A percentile compares a stretch with the other conserved stretches of the same genome.
These are phyloP conservation scores for Acanthosoma haemorrhoidale DNA, from an alignment of 2,888 invertebrate species.

Conservation along the genomic window DNA sequence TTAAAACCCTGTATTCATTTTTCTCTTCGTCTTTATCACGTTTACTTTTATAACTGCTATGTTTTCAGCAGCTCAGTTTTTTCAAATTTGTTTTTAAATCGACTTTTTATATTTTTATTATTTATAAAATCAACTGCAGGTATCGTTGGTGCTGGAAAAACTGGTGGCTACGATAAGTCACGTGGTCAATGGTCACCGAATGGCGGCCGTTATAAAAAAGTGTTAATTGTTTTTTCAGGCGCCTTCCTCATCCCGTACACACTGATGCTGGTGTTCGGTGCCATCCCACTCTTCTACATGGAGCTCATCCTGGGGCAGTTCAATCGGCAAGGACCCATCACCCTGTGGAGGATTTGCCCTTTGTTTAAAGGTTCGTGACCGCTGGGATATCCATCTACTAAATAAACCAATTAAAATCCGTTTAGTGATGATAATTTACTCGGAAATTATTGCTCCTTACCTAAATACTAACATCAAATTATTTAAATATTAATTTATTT, in stretches of 20 bases:
- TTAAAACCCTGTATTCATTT: too few species aligned
- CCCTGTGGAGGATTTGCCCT: constrained; percentile 77
- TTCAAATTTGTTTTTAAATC: too few species aligned
- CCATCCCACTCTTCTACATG: constrained; percentile 73
- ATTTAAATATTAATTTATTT: neutral
- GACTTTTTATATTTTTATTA: too few species aligned
- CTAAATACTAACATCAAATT: too few species aligned
- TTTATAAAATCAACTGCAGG: too few species aligned
- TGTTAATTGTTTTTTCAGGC: constrained; percentile 55
- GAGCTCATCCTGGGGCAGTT: constrained; percentile 71
- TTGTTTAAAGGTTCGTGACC: constrained; percentile 70
- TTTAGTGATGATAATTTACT: neutral
- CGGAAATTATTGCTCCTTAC: neutral
- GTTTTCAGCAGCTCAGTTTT: too few species aligned
- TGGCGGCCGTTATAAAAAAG: too few species aligned
- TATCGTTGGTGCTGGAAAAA: too few species aligned
- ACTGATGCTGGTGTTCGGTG: constrained; percentile 68
- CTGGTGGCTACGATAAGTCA: too few species aligned
- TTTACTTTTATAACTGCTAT: too few species aligned
- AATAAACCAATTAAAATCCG: neutral
- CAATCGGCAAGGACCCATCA: constrained; percentile 69
- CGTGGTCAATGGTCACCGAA: too few species aligned
- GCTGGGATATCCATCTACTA: neutral
- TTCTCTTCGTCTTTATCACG: too few species aligned
- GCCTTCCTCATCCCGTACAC: constrained; percentile 72